Conservation (phyloP, 2,888 invertebrate species). For the Synergus umbraculus region DNA sequence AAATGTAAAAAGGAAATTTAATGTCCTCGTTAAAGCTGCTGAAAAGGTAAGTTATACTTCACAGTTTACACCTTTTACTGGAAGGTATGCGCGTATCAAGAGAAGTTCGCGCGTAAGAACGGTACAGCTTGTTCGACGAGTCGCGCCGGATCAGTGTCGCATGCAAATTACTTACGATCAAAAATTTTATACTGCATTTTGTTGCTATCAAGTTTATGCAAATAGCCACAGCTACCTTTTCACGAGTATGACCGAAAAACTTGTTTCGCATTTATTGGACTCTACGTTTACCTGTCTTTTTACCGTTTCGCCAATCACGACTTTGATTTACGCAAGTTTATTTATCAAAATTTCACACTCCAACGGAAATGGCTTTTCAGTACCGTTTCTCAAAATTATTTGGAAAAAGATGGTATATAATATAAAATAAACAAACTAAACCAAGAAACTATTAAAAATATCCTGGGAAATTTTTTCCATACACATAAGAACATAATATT, state of each 20-base stretch:
- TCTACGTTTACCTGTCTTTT: background rate
- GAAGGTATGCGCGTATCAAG: slow-evolving; percentile 47
- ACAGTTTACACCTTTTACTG: slow-evolving; percentile 52
- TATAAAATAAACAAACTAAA: too few species aligned
- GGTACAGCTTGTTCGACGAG: slow-evolving; percentile 62
- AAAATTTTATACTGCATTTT: slow-evolving; percentile 39
- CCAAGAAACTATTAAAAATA: too few species aligned
- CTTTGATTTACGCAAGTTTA: background rate
- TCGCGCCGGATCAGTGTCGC: slow-evolving; percentile 59
- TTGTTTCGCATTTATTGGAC: slow-evolving; percentile 29
- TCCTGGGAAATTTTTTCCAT: too few species aligned
- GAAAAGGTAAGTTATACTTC: slow-evolving; percentile 52
- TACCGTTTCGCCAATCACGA: slow-evolving; percentile 19
- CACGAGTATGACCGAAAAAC: slow-evolving; percentile 33
- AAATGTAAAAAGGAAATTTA: slow-evolving; percentile 42
- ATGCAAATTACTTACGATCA: slow-evolving; percentile 59
- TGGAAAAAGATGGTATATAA: too few species aligned
- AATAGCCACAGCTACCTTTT: slow-evolving; percentile 35
- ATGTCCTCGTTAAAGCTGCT: slow-evolving; percentile 58
- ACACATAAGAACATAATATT: background rate
- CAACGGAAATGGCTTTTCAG: background rate
- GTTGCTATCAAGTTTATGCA: slow-evolving; percentile 35
- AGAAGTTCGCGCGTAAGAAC: slow-evolving; percentile 51
- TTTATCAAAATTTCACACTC: background rate
- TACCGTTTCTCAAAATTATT: background rate